Conservation (phyloP, 2,113 vertebrate genomes). For the Trogon melanurus region DNA sequence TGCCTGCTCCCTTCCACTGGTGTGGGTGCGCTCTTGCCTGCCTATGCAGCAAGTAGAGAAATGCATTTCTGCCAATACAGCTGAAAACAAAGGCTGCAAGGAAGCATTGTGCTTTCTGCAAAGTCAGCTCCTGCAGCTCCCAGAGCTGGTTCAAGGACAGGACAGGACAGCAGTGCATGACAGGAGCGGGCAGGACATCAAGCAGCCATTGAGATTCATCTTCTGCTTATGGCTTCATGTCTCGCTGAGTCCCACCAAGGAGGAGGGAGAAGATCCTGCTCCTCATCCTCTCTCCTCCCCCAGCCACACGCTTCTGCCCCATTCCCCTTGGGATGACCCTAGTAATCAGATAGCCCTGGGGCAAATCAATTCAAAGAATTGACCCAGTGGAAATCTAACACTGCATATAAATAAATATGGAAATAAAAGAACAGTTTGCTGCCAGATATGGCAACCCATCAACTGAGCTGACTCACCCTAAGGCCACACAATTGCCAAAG, state of each 20-base stretch:
- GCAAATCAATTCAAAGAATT: constrained; percentile 18
- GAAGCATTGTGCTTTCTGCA: background rate
- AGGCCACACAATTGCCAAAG: background rate
- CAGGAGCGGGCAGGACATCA: background rate
- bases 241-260: rapidly evolving
- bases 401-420: background rate
- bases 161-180: background rate
- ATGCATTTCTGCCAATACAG: background rate
- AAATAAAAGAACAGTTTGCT: background rate
- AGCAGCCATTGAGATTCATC: background rate
- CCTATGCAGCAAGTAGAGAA: background rate
- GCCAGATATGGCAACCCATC: background rate
- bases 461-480: background rate
- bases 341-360: background rate
- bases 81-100: background rate
- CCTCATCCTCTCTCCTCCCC: background rate
- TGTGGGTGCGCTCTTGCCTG: background rate
- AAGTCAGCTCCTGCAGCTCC: background rate
- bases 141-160: background rate
- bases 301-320: rapidly evolving
- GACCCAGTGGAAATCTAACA: constrained; percentile 19
- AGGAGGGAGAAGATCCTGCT: background rate
- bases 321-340: background rate
- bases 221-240: background rate
- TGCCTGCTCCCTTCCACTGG: background rate